These are phyloP conservation scores for Natrix natrix DNA, from an alignment of 2,797 vertebrate species.

Conservation along the genomic window DNA sequence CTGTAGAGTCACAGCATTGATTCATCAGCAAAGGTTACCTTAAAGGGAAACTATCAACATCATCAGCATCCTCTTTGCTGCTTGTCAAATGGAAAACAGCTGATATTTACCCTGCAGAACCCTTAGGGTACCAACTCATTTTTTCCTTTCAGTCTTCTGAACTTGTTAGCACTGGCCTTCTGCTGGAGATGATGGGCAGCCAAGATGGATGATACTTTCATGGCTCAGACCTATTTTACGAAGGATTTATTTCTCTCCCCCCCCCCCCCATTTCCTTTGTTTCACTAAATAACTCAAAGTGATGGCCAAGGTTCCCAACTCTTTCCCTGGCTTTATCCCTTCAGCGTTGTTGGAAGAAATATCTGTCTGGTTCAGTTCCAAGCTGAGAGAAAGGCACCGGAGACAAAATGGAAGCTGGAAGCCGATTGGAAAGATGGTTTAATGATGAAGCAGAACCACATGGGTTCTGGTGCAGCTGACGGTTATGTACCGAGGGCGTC, in stretches of 20 bases:
- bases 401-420: no score
- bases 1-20: conserved; percentile 60
- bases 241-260: not conserved
- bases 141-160: not conserved
- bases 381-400: no score
- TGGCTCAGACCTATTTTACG: not conserved
- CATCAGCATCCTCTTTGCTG: conserved; percentile 43
- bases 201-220: not conserved
- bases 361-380: no score
- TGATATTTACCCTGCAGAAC: not conserved
- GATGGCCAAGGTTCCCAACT: not conserved
- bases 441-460: no score
- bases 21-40: conserved; percentile 67
- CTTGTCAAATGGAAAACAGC: conserved; percentile 42
- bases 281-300: not conserved
- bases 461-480: no score
- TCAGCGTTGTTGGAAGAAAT: no score
- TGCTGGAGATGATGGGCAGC: not conserved
- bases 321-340: not conserved
- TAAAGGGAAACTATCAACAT: conserved; percentile 44
- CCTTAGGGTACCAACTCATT: not conserved
- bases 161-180: not conserved
- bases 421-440: no score
- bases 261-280: not conserved
- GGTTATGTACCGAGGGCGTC: no score